A percentile compares a stretch with the other conserved stretches of the same genome.
Evolutionary conservation across 1,140 invertebrate species (phyloP).

Genomic region (Triops cancriformis): DNA sequence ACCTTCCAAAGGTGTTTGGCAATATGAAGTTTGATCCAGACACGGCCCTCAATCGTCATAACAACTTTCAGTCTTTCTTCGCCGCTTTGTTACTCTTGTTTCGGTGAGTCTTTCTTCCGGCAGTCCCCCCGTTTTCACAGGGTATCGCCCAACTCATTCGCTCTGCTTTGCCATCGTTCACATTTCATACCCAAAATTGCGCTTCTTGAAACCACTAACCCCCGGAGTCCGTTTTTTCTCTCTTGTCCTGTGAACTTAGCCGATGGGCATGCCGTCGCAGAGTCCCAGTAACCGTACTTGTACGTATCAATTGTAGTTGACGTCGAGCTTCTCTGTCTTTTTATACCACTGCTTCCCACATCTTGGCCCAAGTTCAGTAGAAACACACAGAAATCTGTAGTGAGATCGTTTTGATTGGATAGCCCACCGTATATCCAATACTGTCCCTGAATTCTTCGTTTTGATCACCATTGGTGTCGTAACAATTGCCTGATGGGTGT

Average conservation of each 20-base stretch:
- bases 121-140: not conserved
- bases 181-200: not conserved
- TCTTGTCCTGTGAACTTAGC: not conserved
- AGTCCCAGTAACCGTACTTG: not conserved
- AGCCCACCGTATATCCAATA: not conserved
- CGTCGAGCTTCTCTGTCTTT: not conserved
- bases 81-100: constrained; percentile 87
- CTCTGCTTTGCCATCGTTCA: not conserved
- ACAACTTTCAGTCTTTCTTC: constrained; percentile 94
- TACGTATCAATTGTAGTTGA: not conserved
- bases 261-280: not conserved
- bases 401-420: not conserved
- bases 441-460: not conserved
- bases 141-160: not conserved
- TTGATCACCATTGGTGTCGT: not conserved
- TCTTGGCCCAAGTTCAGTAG: not conserved
- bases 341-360: not conserved
- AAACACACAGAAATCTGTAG: not conserved
- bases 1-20: constrained; percentile 65
- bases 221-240: not conserved
- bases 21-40: constrained; percentile 83
- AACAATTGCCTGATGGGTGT: not conserved
- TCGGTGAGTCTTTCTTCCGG: constrained; percentile 61
- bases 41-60: constrained; percentile 84
- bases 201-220: not conserved